Base-by-base conservation (phyloP, 2,888 invertebrate species). In the Parelbella ahira region DNA sequence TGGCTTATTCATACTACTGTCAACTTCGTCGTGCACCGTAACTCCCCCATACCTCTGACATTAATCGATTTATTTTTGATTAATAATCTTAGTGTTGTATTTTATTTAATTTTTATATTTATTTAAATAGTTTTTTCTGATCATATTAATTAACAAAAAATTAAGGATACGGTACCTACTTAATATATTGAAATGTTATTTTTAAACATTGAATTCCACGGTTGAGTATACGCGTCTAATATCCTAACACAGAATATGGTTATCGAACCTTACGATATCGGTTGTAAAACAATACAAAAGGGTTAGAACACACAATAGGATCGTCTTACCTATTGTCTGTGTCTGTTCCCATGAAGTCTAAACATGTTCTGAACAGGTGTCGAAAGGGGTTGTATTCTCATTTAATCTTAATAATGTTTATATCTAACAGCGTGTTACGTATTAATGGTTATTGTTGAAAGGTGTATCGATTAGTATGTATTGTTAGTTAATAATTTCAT, bases 301-400 rank as follows among this genome's bases (percentile, higher is more conserved):
- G 8, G 23, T 30, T 24, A 30, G 21, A 21, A 15, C 21, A 20
- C 2, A 21, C 36, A 2, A 11, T 7, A 1, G 38, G 29, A 38
- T 32, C 32, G 20, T 33, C 28, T 41, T 37, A 24, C 44, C 29
- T 33, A 44, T 47, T 38, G 38, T 45, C 29, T 13, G 19, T 37
- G 21, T 11, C 13, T 19, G 47, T 49, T 53, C 54, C 54, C 54
- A 51, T 54, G 53, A 54, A 4, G n/a, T 4, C n/a, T 7, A 20
- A 32, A 11, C 20, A 3, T 6, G 21, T 42, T 30, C 19, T 28
- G n/a, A 34, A 49, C 49, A 50, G 51, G 47, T 48, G 49, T 33
- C 19, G 33, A 38, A 48, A 41, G 48, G 45, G 38, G 5, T 19
- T 7, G 4, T 10, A 6, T 32, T 21, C 12, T 11, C 4, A 30